Conservation (phyloP, 2,888 invertebrate species). For the Lepidocyrtinus sp. region DNA sequence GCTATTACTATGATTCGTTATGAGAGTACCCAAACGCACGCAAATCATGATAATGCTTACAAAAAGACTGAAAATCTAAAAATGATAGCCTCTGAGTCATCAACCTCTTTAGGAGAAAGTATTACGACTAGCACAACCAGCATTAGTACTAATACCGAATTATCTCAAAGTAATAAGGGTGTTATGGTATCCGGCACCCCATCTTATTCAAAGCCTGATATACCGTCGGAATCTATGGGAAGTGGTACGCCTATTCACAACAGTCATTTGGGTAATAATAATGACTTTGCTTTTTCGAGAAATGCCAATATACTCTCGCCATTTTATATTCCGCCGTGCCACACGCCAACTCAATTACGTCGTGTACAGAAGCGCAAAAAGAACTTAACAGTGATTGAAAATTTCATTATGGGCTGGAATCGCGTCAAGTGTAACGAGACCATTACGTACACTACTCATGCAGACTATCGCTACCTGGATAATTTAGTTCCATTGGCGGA, state of each 20-base stretch:
- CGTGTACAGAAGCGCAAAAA: constrained; percentile 50
- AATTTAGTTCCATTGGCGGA: constrained; percentile 88
- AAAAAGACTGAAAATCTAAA: not conserved
- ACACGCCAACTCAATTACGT: constrained; percentile 30
- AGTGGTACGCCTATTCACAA: not conserved
- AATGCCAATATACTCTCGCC: too few relatives aligned
- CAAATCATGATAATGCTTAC: not conserved
- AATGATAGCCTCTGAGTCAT: not conserved
- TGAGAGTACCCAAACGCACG: too few relatives aligned
- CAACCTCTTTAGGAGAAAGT: not conserved
- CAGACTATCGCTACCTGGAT: constrained; percentile 91
- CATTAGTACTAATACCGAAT: not conserved
- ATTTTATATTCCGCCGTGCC: constrained; percentile 40
- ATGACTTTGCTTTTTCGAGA: not conserved
- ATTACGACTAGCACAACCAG: not conserved
- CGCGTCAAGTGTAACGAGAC: constrained; percentile 83
- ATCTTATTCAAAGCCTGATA: not conserved
- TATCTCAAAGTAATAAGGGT: not conserved
- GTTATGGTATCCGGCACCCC: not conserved
- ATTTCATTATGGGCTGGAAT: constrained; percentile 45
- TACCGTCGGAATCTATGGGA: not conserved
- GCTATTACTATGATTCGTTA: too few relatives aligned
- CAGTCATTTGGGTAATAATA: not conserved
- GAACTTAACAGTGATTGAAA: constrained; percentile 58
- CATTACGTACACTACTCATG: constrained; percentile 93